Evolutionary conservation across 2,888 invertebrate species (phyloP).

Genomic region (Nebria brevicollis): DNA sequence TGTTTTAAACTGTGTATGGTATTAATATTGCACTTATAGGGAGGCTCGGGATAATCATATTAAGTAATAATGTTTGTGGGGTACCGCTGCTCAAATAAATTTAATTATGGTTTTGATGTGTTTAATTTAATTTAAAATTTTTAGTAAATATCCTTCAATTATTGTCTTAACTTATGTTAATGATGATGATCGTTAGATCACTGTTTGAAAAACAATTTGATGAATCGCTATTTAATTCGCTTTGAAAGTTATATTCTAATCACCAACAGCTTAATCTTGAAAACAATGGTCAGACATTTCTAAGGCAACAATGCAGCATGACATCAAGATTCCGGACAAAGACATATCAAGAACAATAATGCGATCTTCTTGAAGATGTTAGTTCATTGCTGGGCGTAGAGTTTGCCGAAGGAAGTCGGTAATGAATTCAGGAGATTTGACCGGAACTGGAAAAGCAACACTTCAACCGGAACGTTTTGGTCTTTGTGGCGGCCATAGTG

Average conservation of each 20-base stretch:
- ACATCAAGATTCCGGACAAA: constrained; percentile 8
- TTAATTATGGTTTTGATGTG: neutral
- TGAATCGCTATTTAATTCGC: neutral
- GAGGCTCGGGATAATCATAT: constrained; percentile 11
- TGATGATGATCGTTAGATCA: neutral
- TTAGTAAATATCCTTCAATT: no score
- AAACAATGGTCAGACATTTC: neutral
- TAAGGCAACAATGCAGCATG: constrained; percentile 15
- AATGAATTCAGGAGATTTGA: constrained; percentile 41
- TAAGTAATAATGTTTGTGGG: constrained; percentile 3
- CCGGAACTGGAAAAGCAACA: constrained; percentile 35
- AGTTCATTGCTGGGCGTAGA: constrained; percentile 7
- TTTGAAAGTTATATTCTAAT: neutral
- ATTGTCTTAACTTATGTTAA: neutral
- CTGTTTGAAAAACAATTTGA: neutral
- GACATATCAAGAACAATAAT: constrained; percentile 2
- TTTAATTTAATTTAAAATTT: neutral
- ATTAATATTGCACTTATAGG: constrained; percentile 29
- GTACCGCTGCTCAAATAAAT: neutral
- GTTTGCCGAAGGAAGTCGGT: constrained; percentile 30
- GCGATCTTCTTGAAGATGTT: constrained; percentile 9
- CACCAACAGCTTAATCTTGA: neutral
- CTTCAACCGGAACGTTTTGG: constrained; percentile 24
- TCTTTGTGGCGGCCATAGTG: constrained; percentile 18
- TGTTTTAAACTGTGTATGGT: constrained; percentile 34